Percentiles rank a stretch among this genome's conserved stretches.
Evolutionary conservation across 2,113 vertebrate genomes (phyloP).

Genomic region (Eudyptes chrysolophus): DNA sequence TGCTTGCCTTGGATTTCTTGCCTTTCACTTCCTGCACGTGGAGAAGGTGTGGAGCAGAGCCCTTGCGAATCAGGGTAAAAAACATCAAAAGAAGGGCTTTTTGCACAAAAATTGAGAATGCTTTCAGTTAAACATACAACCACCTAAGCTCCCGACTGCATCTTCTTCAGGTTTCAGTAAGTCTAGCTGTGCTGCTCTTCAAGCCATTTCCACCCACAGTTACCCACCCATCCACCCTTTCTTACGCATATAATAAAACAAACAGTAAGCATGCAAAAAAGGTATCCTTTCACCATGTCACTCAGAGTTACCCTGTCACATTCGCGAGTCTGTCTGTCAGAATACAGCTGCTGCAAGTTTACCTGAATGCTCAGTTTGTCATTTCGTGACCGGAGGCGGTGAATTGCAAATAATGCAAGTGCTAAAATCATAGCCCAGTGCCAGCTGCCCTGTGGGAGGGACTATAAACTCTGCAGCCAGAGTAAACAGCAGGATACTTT

Average conservation of each 20-base stretch:
- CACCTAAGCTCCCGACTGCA: background rate
- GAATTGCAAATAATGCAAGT: slow-evolving; percentile 65
- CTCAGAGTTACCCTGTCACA: background rate
- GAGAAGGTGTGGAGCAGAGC: background rate
- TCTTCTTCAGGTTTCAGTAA: slow-evolving; percentile 5
- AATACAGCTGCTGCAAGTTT: slow-evolving; percentile 53
- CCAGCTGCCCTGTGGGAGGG: slow-evolving; percentile 63
- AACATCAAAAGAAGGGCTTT: background rate
- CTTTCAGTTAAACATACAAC: background rate
- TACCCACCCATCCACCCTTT: background rate
- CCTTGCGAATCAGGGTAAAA: background rate
- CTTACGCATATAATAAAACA: background rate
- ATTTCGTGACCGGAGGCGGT: slow-evolving; percentile 65
- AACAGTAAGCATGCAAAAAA: background rate
- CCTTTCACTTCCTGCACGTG: slow-evolving; percentile 28
- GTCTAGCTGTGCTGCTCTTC: background rate
- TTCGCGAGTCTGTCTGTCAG: slow-evolving; percentile 36
- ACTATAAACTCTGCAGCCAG: slow-evolving; percentile 40
- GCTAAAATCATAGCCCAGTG: slow-evolving; percentile 44
- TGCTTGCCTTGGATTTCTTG: slow-evolving; percentile 46
- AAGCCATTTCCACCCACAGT: background rate
- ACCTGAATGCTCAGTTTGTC: slow-evolving; percentile 59
- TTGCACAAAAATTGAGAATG: background rate
- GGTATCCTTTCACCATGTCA: background rate
- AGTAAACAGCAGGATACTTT: slow-evolving; percentile 57